These are phyloP conservation scores for Peromyscus leucopus DNA, from an alignment of 2,113 vertebrate species.

Conservation along the genomic window DNA sequence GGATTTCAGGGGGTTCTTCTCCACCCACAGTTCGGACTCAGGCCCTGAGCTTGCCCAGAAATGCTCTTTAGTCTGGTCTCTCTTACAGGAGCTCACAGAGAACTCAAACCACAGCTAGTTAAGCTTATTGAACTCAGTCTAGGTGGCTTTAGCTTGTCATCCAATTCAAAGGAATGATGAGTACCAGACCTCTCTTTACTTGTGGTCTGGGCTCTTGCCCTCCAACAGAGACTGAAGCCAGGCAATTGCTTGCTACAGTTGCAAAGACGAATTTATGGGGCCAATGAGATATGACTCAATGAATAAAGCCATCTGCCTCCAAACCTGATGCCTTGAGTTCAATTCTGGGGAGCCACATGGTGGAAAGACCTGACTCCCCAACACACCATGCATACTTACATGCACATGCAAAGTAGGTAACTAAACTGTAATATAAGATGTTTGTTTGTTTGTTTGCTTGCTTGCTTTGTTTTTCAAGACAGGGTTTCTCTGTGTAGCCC, in stretches of 20 bases:
- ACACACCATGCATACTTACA: not conserved
- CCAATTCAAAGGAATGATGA: not conserved
- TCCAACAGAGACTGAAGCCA: not conserved
- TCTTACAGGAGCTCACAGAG: not conserved
- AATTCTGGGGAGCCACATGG: not conserved
- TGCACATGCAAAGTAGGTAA: not conserved
- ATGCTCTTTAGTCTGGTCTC: not conserved
- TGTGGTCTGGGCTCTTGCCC: not conserved
- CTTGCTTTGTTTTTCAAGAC: not conserved
- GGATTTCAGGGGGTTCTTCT: not conserved
- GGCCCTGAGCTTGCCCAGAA: not conserved
- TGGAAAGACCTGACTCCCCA: not conserved
- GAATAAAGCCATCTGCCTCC: not conserved
- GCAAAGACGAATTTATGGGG: not conserved
- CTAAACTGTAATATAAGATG: not conserved
- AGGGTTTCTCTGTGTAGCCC: too few relatives aligned
- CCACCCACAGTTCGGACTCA: conserved; percentile 8
- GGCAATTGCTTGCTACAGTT: not conserved
- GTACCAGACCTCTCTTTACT: not conserved
- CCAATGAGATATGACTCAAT: not conserved
- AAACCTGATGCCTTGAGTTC: not conserved
- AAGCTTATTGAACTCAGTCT: not conserved
- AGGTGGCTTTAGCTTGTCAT: not conserved
- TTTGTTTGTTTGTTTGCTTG: too few relatives aligned
- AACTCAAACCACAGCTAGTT: not conserved